Percentiles rank a stretch among this genome's conserved stretches.
Conservation (phyloP, 2,797 vertebrate genomes). For the Meda fulgida region DNA sequence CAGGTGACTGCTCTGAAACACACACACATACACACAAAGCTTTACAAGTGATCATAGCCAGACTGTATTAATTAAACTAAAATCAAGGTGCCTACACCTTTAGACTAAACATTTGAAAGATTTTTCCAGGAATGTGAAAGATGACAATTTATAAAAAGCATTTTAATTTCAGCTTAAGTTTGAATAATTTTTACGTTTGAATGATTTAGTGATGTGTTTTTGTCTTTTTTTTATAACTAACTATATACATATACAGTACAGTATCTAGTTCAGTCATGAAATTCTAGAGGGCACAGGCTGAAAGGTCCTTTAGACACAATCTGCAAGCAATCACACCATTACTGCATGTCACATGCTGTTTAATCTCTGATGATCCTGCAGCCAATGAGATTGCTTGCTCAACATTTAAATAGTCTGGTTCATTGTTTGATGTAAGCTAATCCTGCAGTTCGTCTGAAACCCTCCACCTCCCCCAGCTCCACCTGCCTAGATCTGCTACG, state of each 20-base stretch:
- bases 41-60: not conserved
- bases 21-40: not conserved
- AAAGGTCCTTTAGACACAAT: no score
- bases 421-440: no score
- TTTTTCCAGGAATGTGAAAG: not conserved
- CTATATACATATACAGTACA: not conserved
- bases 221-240: not conserved
- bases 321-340: not conserved
- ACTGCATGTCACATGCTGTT: no score
- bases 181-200: no score
- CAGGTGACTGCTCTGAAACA: conserved; percentile 19
- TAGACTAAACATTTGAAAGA: not conserved
- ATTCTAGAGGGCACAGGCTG: no score
- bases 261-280: no score
- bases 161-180: not conserved
- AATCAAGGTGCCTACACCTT: not conserved
- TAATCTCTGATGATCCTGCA: no score
- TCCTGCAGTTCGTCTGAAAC: no score
- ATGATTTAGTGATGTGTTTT: not conserved
- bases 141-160: not conserved
- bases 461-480: no score
- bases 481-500: no score
- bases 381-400: no score
- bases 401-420: no score
- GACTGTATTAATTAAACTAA: not conserved